Evolutionary conservation across 2,113 vertebrate genomes (phyloP), one percentile per base, ranked within the genome.

Genomic region (Pseudolaguvia tuberculata): DNA sequence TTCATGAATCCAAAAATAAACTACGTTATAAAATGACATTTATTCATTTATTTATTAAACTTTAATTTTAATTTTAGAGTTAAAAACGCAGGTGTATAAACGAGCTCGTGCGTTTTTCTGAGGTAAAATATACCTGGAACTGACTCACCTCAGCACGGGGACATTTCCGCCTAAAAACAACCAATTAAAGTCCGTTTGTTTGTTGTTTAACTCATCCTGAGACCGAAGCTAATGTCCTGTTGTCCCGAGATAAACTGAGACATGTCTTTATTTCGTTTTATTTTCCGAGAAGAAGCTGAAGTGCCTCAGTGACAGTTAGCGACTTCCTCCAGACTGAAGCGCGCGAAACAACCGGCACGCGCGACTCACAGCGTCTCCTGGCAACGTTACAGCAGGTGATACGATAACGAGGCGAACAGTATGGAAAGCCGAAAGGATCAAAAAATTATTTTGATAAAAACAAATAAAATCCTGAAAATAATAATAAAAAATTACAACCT

Each of bases 301-400:
- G 88, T 88, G 86, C 82, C 87, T 87, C 80, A 47, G 13, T 47
- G 62, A 65, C 62, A 65, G 88, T 89, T 88, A 89, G 59, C 87
- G 84, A 84, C 83, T 84, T 83, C 85, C 86, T 82, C 25, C 14
- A 29, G 51, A 86, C 87, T 86, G 84, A 88, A 79, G 85, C n/a
- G 87, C 83, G 83, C 84, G 88, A 85, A 81, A n/a, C n/a, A 82
- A 83, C 21, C 79, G 83, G 82, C 70, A 75, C 68, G 83, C 85
- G 86, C 86, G 85, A 87, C 87, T 86, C 88, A 83, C 87, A 84
- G 65, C 31, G 85, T 88, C 87, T 88, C 85, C 86, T 87, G 86
- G 88, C 88, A 88, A 65, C 80, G 81, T 81, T 83, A 84, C 86
- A 85, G 84, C 72, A 75, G 84, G 84, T 82, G 77, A 76, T 79